These are phyloP conservation scores for Hemicentrotus pulcherrimus DNA, from an alignment of 35 echinoderm and acorn worm species.

Conservation along the genomic window DNA sequence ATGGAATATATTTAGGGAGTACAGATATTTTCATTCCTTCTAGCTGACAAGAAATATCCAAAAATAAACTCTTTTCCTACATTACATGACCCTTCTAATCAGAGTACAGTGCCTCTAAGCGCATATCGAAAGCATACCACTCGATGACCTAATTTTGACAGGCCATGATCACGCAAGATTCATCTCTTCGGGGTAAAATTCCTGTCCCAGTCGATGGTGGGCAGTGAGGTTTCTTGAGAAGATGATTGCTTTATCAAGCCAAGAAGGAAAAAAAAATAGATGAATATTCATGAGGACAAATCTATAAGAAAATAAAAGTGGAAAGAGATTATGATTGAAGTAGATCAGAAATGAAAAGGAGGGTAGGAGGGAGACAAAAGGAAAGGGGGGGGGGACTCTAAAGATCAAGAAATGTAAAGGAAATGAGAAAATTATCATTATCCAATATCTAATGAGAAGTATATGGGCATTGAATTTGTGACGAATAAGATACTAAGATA, in stretches of 20 bases:
- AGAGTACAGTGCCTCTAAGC: background rate
- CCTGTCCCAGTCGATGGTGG: background rate
- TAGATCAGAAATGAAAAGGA: background rate
- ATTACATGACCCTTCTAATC: background rate
- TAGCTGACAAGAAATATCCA: background rate
- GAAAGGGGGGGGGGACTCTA: background rate
- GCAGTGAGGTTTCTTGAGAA: background rate
- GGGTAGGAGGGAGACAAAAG: background rate
- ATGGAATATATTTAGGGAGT: background rate
- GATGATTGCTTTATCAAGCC: constrained; percentile 4
- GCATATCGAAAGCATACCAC: background rate
- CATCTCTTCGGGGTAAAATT: constrained; percentile 17
- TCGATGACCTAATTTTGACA: constrained; percentile 18
- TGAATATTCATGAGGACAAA: background rate
- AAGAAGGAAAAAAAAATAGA: background rate
- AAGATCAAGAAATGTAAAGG: background rate
- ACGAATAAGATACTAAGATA: too few species aligned
- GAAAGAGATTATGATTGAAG: background rate
- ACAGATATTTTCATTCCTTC: background rate
- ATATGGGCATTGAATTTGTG: too few species aligned
- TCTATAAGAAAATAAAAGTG: background rate
- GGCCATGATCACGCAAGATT: background rate
- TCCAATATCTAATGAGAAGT: too few species aligned
- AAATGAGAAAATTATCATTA: background rate
- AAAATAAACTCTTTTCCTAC: background rate